These are phyloP conservation scores for Taeniopygia guttata DNA, from an alignment of 2,797 vertebrate genomes.

Conservation along the genomic window DNA sequence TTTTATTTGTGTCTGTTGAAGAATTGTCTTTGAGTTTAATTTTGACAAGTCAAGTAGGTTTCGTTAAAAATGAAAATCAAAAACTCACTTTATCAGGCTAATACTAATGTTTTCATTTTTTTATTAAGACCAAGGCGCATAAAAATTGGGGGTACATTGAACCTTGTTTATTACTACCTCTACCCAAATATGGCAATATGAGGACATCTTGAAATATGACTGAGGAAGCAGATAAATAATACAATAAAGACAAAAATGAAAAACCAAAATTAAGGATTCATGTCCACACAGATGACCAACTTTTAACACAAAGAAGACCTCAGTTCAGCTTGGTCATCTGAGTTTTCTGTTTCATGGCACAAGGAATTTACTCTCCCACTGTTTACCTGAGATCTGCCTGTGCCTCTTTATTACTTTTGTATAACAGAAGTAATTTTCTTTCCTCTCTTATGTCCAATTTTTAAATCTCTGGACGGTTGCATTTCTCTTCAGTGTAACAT, in stretches of 20 bases:
- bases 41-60: background rate
- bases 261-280: background rate
- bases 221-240: background rate
- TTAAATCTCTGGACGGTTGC: too few relatives aligned
- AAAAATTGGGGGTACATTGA: background rate
- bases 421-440: too few relatives aligned
- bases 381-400: too few relatives aligned
- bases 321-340: background rate
- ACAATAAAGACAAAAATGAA: background rate
- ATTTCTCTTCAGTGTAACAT: too few relatives aligned
- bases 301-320: background rate
- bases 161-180: background rate
- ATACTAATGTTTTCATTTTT: background rate
- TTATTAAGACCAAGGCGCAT: background rate
- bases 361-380: too few relatives aligned
- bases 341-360: too few relatives aligned
- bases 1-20: background rate
- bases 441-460: too few relatives aligned
- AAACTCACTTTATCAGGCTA: background rate
- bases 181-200: background rate
- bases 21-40: background rate
- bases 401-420: too few relatives aligned
- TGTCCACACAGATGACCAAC: background rate
- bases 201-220: background rate
- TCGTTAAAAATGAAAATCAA: background rate